Evolutionary conservation across 2,797 vertebrate genomes (phyloP).

Genomic region (Gambelia wislizenii): DNA sequence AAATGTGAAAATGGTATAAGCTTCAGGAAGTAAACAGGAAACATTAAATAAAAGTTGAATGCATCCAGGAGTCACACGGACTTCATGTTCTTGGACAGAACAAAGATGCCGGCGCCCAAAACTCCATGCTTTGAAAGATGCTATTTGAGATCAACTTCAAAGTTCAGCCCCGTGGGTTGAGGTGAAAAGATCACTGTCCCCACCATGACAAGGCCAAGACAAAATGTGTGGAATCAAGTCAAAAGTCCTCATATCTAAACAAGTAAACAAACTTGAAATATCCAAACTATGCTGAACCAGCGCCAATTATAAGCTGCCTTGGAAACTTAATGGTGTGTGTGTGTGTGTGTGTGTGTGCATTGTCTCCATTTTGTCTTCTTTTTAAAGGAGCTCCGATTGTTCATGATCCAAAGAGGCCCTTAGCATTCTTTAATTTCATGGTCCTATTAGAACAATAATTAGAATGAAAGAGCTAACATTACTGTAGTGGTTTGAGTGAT

Average conservation of each 20-base stretch:
- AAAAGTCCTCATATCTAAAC: conserved; percentile 33
- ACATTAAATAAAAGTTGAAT: neutral
- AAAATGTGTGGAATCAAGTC: conserved; percentile 6
- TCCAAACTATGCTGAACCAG: conserved; percentile 63
- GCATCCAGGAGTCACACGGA: neutral
- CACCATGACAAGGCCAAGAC: neutral
- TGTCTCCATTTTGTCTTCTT: neutral
- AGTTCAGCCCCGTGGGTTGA: neutral
- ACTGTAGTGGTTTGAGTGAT: no score
- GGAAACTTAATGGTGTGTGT: conserved; percentile 5
- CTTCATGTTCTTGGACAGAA: neutral
- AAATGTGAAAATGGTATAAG: neutral
- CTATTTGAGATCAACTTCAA: neutral
- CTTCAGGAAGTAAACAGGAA: neutral
- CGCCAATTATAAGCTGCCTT: conserved; percentile 31
- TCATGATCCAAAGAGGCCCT: neutral
- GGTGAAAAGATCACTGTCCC: neutral
- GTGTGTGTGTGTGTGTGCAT: conserved; percentile 8
- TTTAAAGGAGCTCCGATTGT: conserved; percentile 31
- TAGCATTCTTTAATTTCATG: conserved; percentile 38
- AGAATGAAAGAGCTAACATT: no score
- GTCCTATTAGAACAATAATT: conserved; percentile 16
- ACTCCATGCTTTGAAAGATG: neutral
- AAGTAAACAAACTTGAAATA: conserved; percentile 66
- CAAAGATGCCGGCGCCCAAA: neutral